These are phyloP conservation scores for Callosobruchus maculatus DNA, from an alignment of 2,888 invertebrate genomes.

Conservation along the genomic window DNA sequence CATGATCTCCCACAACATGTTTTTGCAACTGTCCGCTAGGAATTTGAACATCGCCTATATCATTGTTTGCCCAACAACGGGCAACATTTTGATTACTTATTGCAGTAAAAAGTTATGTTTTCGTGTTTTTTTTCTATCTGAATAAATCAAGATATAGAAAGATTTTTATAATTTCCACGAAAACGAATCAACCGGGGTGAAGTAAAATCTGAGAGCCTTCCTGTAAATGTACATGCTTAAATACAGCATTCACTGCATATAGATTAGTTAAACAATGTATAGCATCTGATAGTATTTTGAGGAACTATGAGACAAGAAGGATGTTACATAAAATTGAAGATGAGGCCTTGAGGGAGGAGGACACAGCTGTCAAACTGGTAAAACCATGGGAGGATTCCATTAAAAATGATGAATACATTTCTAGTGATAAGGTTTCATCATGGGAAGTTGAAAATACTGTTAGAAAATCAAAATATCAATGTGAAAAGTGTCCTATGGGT, in stretches of 20 bases:
- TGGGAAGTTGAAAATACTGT: slow-evolving; percentile 1
- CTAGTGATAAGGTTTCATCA: neutral
- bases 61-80: too few relatives aligned
- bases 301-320: slow-evolving; percentile 26
- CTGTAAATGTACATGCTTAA: slow-evolving; percentile 24
- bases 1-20: too few relatives aligned
- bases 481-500: slow-evolving; percentile 22
- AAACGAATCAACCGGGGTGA: too few relatives aligned
- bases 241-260: slow-evolving; percentile 14
- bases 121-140: too few relatives aligned
- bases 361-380: slow-evolving; percentile 17
- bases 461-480: slow-evolving; percentile 22
- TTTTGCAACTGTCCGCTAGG: too few relatives aligned
- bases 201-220: slow-evolving; percentile 20
- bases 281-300: slow-evolving; percentile 23
- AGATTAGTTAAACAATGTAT: slow-evolving; percentile 25
- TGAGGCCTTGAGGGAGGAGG: slow-evolving; percentile 25
- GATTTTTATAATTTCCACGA: too few relatives aligned
- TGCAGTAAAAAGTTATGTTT: too few relatives aligned
- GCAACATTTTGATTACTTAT: too few relatives aligned
- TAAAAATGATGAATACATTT: neutral
- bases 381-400: too few relatives aligned
- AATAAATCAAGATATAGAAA: too few relatives aligned
- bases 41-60: too few relatives aligned
- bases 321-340: slow-evolving; percentile 29